Evolutionary conservation across 1,140 invertebrate genomes (phyloP), one percentile per base, ranked within the genome.

Genomic region (Scaptomyza pallida): DNA sequence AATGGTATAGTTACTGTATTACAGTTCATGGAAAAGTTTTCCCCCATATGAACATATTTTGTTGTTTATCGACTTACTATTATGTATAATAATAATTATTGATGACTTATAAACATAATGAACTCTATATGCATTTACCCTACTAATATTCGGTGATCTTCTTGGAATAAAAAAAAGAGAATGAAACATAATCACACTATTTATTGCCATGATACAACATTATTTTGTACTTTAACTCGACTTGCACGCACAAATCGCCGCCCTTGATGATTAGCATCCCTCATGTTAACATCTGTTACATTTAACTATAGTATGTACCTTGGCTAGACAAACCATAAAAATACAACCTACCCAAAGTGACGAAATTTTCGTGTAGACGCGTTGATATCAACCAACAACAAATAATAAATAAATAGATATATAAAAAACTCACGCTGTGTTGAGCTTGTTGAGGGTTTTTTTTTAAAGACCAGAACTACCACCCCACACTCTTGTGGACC

Each of bases 171-270:
- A 43, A 55, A 61, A 37, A 69, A 40, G 30, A 67, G n/a, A n/a
- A n/a, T n/a, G n/a, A n/a, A 72, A 52, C 54, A 62, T 89, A 89
- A 89, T 89, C 86, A 43, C 86, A 89, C 86, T 89, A 89, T 89
- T 89, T 89, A 89, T 89, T 89, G 86, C 86, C 78, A 89, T 89
- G 77, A 89, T 89, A 89, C 80, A 86, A 89, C 86, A 85, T 78
- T 89, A 89, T 89, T 78, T 89, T 75, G 37, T 68, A 68, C 63
- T 79, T 41, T 30, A 54, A 54, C 79, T 72, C 45, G 62, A 54
- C 79, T 72, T 41, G 62, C 61, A 74, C 68, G 76, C 59, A 78
- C 45, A 51, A 33, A 51, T 5, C 55, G 43, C 44, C 43, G 67
- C 51, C 68, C 43, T 33, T 63, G 62, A 71, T 89, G 76, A 89